Percentiles rank a stretch among this genome's conserved stretches.
Evolutionary conservation across 2,888 invertebrate genomes (phyloP).

Genomic region (Agrypnus murinus): DNA sequence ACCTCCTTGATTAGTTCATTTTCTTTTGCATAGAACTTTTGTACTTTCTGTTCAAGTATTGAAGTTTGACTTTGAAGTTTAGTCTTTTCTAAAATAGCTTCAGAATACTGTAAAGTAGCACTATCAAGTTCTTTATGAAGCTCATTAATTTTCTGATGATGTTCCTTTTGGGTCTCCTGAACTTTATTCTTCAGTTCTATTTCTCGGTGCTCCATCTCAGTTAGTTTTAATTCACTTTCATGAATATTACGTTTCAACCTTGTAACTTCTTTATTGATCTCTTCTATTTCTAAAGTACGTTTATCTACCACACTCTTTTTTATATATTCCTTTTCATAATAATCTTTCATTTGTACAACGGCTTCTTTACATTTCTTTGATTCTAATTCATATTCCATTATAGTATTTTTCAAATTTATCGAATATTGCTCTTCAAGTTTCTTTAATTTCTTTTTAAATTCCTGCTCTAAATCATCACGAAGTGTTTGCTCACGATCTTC

Average conservation of each 20-base stretch:
- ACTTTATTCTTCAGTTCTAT: constrained; percentile 62
- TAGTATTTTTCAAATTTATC: constrained; percentile 57
- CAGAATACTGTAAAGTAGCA: constrained; percentile 83
- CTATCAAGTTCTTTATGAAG: constrained; percentile 81
- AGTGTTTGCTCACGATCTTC: constrained; percentile 54
- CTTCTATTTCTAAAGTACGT: constrained; percentile 71
- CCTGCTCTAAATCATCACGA: constrained; percentile 44
- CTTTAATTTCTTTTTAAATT: constrained; percentile 51
- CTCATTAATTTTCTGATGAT: constrained; percentile 73
- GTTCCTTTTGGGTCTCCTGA: constrained; percentile 65
- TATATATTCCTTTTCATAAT: constrained; percentile 74
- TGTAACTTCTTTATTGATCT: constrained; percentile 70
- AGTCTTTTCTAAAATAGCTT: constrained; percentile 83
- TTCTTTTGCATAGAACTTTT: constrained; percentile 74
- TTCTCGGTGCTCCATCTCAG: constrained; percentile 62
- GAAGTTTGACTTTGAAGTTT: constrained; percentile 82
- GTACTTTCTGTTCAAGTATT: constrained; percentile 78
- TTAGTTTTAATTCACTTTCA: constrained; percentile 70
- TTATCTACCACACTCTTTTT: constrained; percentile 75
- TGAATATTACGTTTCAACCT: constrained; percentile 70
- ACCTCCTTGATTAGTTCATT: constrained; percentile 70
- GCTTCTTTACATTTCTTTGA: constrained; percentile 60
- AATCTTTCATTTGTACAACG: constrained; percentile 69
- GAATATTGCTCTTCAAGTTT: constrained; percentile 41
- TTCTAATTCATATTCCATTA: constrained; percentile 60